Base-by-base conservation (phyloP, 2,113 vertebrate species). In the Lycocorax pyrrhopterus region DNA sequence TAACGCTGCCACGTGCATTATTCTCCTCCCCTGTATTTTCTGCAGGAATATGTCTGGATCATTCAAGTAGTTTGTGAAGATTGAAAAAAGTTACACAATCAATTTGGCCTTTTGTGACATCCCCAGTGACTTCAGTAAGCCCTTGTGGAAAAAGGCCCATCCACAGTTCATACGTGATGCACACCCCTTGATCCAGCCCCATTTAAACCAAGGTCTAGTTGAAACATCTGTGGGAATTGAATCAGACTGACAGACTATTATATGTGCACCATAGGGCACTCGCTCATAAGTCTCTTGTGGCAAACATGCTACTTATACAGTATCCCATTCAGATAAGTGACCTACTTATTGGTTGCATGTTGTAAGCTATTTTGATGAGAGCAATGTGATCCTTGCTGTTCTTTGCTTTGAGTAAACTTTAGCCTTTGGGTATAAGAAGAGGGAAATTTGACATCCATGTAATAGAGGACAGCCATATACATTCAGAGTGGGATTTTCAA, bases 281-380 rank as follows among this genome's bases (percentile, higher is more conserved):
- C 1, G 21, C 78, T 95, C 56, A 29, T 76, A 91, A 89, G 87
- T 90, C 87, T 79, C 90, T 83, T 16, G 87, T 91, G 87, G 59
- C 88, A 96, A 94, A 96, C 87, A 95, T 29, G 87, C 71, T 93
- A 47, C 81, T 94, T 94, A 94, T 23, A 69, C 46, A 80, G 78
- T 21, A 73, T 93, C 63, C 67, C 84, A 66, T 91, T 96, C 93
- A 80, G 84, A 94, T 83, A 58, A 80, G 87, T 91, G 94, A 94
- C 95, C 96, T 97, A 96, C 87, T 95, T 91, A 96, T 79, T 79
- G 81, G 91, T 73, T 91, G 93, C 78, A 69, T 13, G 0, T 94
- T 94, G 95, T 95, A 96, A 96, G 89, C 81, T 89, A 69, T 95
- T 96, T 91, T 92, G 86, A 79, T 0, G 6, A 87, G 62, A 82